These are phyloP conservation scores for Dicyrtoma fusca DNA, from an alignment of 2,888 invertebrate species.

Conservation along the genomic window DNA sequence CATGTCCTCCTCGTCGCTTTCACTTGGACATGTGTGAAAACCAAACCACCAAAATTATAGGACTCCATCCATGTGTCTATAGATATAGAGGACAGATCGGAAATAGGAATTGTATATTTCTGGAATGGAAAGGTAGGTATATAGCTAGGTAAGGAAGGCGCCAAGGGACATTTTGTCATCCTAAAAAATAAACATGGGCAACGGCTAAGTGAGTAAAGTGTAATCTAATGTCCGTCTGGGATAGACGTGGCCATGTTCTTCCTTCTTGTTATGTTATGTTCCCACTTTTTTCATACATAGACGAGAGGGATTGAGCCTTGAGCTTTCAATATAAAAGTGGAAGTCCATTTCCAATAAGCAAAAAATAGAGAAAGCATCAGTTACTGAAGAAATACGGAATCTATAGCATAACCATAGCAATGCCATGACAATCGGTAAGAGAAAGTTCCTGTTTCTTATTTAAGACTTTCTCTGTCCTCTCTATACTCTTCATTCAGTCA, in stretches of 20 bases:
- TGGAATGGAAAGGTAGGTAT: background rate
- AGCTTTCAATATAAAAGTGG: background rate
- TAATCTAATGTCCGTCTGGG: slow-evolving; percentile 33
- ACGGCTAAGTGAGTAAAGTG: slow-evolving; percentile 38
- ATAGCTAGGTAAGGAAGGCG: slow-evolving; percentile 1
- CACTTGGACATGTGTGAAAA: background rate
- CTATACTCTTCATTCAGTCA: too few relatives aligned
- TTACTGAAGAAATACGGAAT: background rate
- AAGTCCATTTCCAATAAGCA: slow-evolving; percentile 2
- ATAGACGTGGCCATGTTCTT: slow-evolving; percentile 32
- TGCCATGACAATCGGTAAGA: background rate
- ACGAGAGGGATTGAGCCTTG: too few relatives aligned
- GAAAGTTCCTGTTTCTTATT: too few relatives aligned
- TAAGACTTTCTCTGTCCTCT: too few relatives aligned
- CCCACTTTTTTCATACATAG: slow-evolving; percentile 15
- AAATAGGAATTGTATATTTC: slow-evolving; percentile 33
- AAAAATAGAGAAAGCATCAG: background rate
- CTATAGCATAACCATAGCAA: too few relatives aligned
- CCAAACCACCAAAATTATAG: background rate
- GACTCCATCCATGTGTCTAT: background rate
- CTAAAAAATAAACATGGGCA: slow-evolving; percentile 43
- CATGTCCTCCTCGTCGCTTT: background rate
- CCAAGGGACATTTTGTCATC: slow-evolving; percentile 43
- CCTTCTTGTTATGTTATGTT: too few relatives aligned
- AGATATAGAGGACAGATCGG: background rate